Conservation (phyloP, 2,888 invertebrate genomes). For the Nasonia oneida region DNA sequence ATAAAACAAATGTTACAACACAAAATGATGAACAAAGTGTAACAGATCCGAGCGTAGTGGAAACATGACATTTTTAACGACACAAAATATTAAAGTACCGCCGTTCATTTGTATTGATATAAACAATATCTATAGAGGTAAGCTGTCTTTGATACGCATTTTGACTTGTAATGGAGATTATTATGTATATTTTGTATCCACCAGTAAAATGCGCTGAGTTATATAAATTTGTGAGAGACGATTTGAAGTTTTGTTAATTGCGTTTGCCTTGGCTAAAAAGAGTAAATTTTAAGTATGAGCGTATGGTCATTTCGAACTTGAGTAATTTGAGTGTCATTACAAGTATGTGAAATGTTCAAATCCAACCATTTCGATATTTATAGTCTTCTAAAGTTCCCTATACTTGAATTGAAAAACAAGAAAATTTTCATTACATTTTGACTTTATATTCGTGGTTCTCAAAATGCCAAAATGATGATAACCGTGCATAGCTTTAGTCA, state of each 20-base stretch:
- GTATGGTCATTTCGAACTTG: slow-evolving; percentile 1
- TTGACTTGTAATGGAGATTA: slow-evolving; percentile 37
- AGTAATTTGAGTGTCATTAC: neutral
- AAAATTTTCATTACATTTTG: slow-evolving; percentile 20
- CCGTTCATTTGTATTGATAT: slow-evolving; percentile 46
- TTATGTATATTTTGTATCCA: slow-evolving; percentile 57
- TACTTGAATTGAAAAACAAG: neutral
- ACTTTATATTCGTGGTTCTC: slow-evolving; percentile 42
- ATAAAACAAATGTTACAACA: neutral
- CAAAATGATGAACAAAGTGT: slow-evolving; percentile 22
- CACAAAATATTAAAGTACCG: slow-evolving; percentile 33
- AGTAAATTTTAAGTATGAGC: neutral
- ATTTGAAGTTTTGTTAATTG: slow-evolving; percentile 24
- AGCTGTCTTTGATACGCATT: slow-evolving; percentile 50
- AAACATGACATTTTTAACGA: slow-evolving; percentile 32
- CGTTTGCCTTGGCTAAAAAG: neutral
- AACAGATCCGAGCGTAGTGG: slow-evolving; percentile 12
- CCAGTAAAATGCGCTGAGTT: slow-evolving; percentile 38
- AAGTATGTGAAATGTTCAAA: neutral
- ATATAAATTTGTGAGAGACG: slow-evolving; percentile 15
- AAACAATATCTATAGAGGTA: slow-evolving; percentile 51
- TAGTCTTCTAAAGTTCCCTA: neutral
- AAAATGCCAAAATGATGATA: slow-evolving; percentile 52
- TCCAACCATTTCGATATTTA: neutral
- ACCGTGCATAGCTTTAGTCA: neutral